Conservation (phyloP, 1,140 invertebrate genomes). For the Gonioctena quinquepunctata region DNA sequence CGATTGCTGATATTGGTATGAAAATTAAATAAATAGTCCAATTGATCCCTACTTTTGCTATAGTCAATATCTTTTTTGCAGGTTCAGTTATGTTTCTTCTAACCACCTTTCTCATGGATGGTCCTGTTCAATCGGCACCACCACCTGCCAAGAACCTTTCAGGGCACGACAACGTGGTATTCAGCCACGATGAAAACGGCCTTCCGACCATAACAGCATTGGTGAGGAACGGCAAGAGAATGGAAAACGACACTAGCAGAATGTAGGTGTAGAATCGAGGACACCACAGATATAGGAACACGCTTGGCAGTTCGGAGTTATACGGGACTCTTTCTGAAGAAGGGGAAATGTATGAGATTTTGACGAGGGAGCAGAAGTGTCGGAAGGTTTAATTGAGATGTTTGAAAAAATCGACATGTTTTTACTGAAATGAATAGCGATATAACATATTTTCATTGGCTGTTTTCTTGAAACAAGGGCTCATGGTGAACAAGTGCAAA, state of each 20-base stretch:
- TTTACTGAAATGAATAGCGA: no score
- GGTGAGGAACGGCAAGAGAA: slow-evolving; percentile 36
- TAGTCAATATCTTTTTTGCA: slow-evolving; percentile 38
- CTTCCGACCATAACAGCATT: slow-evolving; percentile 47
- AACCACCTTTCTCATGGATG: slow-evolving; percentile 74
- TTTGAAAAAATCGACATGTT: no score
- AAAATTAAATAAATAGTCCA: no score
- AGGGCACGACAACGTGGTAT: slow-evolving; percentile 60
- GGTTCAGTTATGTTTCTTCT: slow-evolving; percentile 72
- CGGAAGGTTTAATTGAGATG: no score
- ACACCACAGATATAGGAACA: neutral
- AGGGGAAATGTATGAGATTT: no score
- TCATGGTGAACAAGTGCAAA: no score
- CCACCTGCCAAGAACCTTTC: slow-evolving; percentile 39
- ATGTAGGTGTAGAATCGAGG: slow-evolving; percentile 17
- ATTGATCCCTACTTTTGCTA: neutral
- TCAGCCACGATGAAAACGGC: slow-evolving; percentile 56
- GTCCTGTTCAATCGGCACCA: slow-evolving; percentile 46
- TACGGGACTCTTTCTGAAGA: no score
- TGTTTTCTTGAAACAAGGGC: no score
- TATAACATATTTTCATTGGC: no score
- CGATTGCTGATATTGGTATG: no score
- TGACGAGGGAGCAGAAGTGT: no score
- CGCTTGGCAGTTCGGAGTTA: no score
- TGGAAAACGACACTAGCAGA: slow-evolving; percentile 33